Evolutionary conservation across 2,888 invertebrate species (phyloP).

Genomic region (Tholera decimalis): DNA sequence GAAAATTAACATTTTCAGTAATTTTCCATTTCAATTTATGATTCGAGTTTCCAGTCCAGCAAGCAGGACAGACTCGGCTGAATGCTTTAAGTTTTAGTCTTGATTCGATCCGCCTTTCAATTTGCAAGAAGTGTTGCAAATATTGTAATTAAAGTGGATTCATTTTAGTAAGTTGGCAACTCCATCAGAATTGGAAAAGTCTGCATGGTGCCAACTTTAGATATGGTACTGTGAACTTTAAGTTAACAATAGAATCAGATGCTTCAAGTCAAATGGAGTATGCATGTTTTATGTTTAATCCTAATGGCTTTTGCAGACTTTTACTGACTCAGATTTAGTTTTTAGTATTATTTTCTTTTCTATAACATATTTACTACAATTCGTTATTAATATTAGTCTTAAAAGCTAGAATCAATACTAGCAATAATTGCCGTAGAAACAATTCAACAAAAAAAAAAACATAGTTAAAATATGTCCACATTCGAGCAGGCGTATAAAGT

Average conservation of each 20-base stretch:
- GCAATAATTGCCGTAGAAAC: no score
- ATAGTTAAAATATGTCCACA: no score
- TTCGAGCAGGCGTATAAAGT: no score
- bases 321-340: conserved; percentile 7
- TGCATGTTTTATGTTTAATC: conserved; percentile 15
- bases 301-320: conserved; percentile 9
- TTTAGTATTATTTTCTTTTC: background rate
- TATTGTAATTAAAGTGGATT: conserved; percentile 56
- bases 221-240: conserved; percentile 13
- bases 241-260: conserved; percentile 14
- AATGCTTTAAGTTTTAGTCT: conserved; percentile 48
- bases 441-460: no score
- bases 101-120: conserved; percentile 47
- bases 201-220: conserved; percentile 34
- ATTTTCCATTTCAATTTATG: conserved; percentile 57
- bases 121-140: conserved; percentile 54
- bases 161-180: conserved; percentile 45
- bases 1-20: conserved; percentile 50
- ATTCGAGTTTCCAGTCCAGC: conserved; percentile 47
- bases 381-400: background rate
- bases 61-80: conserved; percentile 36
- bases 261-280: conserved; percentile 9
- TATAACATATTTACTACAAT: background rate
- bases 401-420: no score
- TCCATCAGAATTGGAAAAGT: conserved; percentile 26